Evolutionary conservation across 2,113 vertebrate genomes (phyloP).

Genomic region (Epinephelus fuscoguttatus): DNA sequence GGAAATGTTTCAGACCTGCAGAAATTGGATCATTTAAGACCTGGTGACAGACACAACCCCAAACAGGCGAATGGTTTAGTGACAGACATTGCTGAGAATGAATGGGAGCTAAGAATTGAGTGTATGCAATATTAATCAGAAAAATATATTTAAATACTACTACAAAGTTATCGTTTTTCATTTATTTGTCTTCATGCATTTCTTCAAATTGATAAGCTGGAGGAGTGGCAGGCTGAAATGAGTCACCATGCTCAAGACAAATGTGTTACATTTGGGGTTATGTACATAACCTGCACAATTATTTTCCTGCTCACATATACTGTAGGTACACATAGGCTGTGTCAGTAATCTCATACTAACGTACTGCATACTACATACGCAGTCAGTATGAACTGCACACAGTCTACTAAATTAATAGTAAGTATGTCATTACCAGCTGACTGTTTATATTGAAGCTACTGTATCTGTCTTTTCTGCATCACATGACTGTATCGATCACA

Average conservation of each 20-base stretch:
- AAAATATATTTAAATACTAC: slow-evolving; percentile 1
- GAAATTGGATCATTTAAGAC: slow-evolving; percentile 67
- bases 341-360: too few relatives aligned
- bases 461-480: too few relatives aligned
- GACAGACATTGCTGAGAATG: background rate
- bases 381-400: too few relatives aligned
- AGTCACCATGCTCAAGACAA: slow-evolving; percentile 5
- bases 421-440: too few relatives aligned
- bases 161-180: slow-evolving; percentile 3
- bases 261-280: slow-evolving; percentile 8
- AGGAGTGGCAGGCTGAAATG: slow-evolving; percentile 5
- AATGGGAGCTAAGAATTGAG: slow-evolving; percentile 18
- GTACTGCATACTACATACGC: too few relatives aligned
- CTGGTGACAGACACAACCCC: slow-evolving; percentile 48
- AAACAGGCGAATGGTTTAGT: slow-evolving; percentile 7
- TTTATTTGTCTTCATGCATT: slow-evolving; percentile 20
- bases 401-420: too few relatives aligned
- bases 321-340: background rate
- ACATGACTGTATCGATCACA: too few relatives aligned
- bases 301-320: background rate
- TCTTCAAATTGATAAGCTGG: slow-evolving; percentile 16
- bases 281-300: background rate
- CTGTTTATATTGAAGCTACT: too few relatives aligned
- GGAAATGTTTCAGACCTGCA: slow-evolving; percentile 56
- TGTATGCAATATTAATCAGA: slow-evolving; percentile 12